Evolutionary conservation across 1,140 invertebrate species (phyloP).

Genomic region (Drosophila funebris): DNA sequence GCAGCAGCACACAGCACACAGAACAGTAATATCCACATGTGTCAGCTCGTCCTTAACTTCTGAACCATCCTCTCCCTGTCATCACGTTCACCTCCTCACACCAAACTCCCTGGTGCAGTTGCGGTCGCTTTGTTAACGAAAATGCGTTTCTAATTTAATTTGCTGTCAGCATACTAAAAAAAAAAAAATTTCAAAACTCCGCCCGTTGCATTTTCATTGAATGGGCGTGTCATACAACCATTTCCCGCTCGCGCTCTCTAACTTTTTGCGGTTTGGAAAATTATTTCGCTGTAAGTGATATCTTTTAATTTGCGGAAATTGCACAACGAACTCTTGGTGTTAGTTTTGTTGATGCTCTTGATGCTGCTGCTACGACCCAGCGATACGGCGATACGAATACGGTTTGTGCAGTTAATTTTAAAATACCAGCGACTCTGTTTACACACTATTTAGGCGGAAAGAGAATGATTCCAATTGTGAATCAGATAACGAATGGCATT

Average conservation of each 20-base stretch:
- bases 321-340: constrained; percentile 30
- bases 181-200: constrained; percentile 14
- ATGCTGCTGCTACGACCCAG: background rate
- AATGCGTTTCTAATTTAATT: constrained; percentile 81
- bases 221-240: constrained; percentile 50
- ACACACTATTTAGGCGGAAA: background rate
- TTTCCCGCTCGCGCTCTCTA: constrained; percentile 22
- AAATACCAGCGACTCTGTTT: constrained; percentile 8
- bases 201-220: constrained; percentile 45
- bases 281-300: constrained; percentile 76
- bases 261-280: constrained; percentile 64
- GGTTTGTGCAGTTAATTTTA: constrained; percentile 5
- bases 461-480: constrained; percentile 4
- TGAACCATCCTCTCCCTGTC: background rate
- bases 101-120: constrained; percentile 7
- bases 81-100: background rate
- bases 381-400: background rate
- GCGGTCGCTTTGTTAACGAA: constrained; percentile 54
- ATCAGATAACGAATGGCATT: constrained; percentile 24
- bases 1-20: no score
- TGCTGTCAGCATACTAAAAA: constrained; percentile 62
- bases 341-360: constrained; percentile 21
- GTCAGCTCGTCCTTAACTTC: constrained; percentile 28
- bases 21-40: constrained; percentile 9
- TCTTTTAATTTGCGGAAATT: constrained; percentile 77